Conservation (phyloP, 1,140 invertebrate species). For the Arion vulgaris region DNA sequence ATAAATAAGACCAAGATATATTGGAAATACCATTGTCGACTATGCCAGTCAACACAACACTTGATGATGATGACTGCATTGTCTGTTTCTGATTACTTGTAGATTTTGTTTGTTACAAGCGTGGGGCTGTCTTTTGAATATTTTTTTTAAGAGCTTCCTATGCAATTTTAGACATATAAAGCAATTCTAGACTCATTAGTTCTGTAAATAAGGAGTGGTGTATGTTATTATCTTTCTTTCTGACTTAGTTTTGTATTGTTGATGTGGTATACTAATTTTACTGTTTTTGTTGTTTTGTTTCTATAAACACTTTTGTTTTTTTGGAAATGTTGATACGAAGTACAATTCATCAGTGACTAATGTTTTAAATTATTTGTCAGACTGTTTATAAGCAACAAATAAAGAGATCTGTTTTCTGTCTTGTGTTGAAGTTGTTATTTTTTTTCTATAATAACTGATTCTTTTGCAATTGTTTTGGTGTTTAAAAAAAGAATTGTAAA, state of each 20-base stretch:
- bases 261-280: background rate
- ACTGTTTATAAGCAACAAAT: conserved; percentile 13
- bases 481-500: no score
- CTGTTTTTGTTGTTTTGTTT: background rate
- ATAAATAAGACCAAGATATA: no score
- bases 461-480: no score
- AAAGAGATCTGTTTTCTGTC: background rate
- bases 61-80: no score
- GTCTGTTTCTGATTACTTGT: no score
- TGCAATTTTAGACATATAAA: conserved; percentile 33
- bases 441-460: background rate
- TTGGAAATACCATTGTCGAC: no score
- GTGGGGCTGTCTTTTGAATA: background rate
- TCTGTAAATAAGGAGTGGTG: conserved; percentile 20
- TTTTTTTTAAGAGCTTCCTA: conserved; percentile 33
- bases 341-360: conserved; percentile 23
- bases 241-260: background rate
- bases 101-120: background rate
- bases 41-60: no score
- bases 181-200: conserved; percentile 16
- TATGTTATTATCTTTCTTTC: conserved; percentile 9
- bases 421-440: background rate
- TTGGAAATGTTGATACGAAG: conserved; percentile 33
- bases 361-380: conserved; percentile 4
- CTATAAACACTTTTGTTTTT: background rate